Conservation (phyloP, 2,113 vertebrate genomes). For the Morone saxatilis region DNA sequence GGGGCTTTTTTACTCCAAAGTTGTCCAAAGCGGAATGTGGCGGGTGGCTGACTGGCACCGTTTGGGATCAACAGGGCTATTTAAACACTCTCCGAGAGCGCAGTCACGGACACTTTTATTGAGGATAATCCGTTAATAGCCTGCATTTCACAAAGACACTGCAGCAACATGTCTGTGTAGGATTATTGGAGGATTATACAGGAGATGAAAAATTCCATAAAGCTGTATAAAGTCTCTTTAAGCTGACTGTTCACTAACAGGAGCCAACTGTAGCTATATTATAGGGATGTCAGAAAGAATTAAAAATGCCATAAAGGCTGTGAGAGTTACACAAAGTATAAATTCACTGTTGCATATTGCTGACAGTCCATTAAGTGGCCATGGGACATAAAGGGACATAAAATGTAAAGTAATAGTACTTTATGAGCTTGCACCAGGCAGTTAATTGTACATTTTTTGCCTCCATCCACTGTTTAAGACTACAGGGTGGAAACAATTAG, state of each 20-base stretch:
- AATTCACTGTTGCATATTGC: not conserved
- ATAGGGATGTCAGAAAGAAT: not conserved
- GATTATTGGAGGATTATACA: constrained; percentile 58
- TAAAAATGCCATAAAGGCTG: not conserved
- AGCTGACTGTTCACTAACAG: not conserved
- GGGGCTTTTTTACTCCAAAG: constrained; percentile 14
- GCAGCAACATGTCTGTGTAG: constrained; percentile 46
- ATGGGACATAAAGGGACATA: too few relatives aligned
- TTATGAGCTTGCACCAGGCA: not conserved
- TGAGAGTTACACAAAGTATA: not conserved
- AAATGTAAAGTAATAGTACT: too few relatives aligned
- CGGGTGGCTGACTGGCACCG: constrained; percentile 27
- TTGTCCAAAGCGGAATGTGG: constrained; percentile 33
- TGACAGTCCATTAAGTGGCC: too few relatives aligned
- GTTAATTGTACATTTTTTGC: not conserved
- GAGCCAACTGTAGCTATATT: not conserved
- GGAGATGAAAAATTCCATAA: constrained; percentile 36
- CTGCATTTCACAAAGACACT: constrained; percentile 46
- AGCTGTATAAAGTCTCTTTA: constrained; percentile 39
- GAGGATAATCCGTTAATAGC: constrained; percentile 59
- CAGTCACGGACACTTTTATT: constrained; percentile 61
- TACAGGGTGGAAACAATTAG: too few relatives aligned
- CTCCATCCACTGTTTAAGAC: too few relatives aligned
- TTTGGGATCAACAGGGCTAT: constrained; percentile 44
- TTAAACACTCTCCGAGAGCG: constrained; percentile 23